phyloP scores from a whole-genome alignment of 2,113 vertebrate species.

The Cygnus buccinator region DNA sequence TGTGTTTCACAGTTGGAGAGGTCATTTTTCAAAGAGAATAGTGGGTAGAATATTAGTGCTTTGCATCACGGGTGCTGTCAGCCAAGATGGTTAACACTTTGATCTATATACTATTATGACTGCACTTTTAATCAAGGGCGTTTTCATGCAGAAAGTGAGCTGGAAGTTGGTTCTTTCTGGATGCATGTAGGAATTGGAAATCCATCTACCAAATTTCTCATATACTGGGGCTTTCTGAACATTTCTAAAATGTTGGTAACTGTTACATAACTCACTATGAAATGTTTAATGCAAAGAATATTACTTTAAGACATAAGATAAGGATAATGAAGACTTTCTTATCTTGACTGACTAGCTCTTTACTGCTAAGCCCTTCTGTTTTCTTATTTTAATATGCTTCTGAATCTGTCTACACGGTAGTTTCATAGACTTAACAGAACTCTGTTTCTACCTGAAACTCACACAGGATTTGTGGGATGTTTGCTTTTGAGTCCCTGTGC shows the following conservation, averaged over 20 bases:
- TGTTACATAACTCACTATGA: not conserved
- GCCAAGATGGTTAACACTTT: conserved; percentile 53
- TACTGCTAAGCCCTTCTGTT: not conserved
- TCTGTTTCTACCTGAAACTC: not conserved
- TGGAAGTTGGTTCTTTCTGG: conserved; percentile 1
- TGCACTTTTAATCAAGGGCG: conserved; percentile 32
- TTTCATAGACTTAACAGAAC: not conserved
- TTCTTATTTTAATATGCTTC: not conserved
- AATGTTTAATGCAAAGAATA: not conserved
- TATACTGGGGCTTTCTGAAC: not conserved
- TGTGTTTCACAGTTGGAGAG: not conserved
- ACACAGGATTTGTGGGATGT: not conserved
- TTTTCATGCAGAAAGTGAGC: conserved; percentile 10
- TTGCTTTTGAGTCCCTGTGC: not conserved
- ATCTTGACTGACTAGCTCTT: not conserved
- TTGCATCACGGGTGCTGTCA: conserved; percentile 48
- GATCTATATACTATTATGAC: conserved; percentile 56
- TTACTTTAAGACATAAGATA: not conserved
- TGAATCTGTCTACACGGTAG: not conserved
- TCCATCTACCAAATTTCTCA: not conserved
- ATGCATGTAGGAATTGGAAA: not conserved
- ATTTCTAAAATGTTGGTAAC: not conserved
- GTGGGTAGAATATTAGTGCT: conserved; percentile 20
- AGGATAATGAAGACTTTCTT: not conserved
- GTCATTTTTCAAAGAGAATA: conserved; percentile 45